A percentile compares a stretch with the other conserved stretches of the same genome.
phyloP scores from a whole-genome alignment of 2,888 invertebrate species.

The Serrognathus titanus region DNA sequence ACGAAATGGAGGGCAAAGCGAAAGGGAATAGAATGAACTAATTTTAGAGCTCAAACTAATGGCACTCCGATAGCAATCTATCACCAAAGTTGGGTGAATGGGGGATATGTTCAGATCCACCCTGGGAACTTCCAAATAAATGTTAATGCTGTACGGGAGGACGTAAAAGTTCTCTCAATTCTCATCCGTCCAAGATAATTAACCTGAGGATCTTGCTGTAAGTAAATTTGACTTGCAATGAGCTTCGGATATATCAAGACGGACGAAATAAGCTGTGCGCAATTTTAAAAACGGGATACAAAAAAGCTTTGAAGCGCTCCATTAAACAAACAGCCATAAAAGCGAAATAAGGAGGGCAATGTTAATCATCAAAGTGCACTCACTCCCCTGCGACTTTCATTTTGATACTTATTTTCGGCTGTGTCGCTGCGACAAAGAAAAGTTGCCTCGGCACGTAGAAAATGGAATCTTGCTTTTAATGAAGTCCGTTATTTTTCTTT shows the following conservation, averaged over 20 bases:
- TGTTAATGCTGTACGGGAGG: slow-evolving; percentile 1
- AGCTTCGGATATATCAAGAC: no score
- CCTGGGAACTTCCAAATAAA: slow-evolving; percentile 3
- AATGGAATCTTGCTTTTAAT: no score
- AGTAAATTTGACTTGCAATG: no score
- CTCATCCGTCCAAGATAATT: no score
- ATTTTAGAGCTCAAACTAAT: slow-evolving; percentile 26
- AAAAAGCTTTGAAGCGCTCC: slow-evolving; percentile 17
- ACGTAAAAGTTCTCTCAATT: no score
- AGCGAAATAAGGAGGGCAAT: slow-evolving; percentile 14
- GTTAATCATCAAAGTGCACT: slow-evolving; percentile 19
- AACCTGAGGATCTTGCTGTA: no score
- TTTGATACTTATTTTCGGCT: not conserved
- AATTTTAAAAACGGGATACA: no score
- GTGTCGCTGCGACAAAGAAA: no score
- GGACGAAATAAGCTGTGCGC: no score
- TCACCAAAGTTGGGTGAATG: slow-evolving; percentile 19
- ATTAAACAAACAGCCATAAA: slow-evolving; percentile 15
- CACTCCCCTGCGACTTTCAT: not conserved
- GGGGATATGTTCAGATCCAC: slow-evolving; percentile 8
- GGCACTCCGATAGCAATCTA: slow-evolving; percentile 26
- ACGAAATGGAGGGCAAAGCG: slow-evolving; percentile 17
- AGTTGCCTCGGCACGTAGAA: no score
- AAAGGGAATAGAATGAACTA: slow-evolving; percentile 25
- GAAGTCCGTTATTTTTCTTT: no score